A percentile compares a stretch with the other conserved stretches of the same genome.
These are phyloP conservation scores for Tenrec ecaudatus DNA, from an alignment of 2,113 vertebrate species.

Conservation along the genomic window DNA sequence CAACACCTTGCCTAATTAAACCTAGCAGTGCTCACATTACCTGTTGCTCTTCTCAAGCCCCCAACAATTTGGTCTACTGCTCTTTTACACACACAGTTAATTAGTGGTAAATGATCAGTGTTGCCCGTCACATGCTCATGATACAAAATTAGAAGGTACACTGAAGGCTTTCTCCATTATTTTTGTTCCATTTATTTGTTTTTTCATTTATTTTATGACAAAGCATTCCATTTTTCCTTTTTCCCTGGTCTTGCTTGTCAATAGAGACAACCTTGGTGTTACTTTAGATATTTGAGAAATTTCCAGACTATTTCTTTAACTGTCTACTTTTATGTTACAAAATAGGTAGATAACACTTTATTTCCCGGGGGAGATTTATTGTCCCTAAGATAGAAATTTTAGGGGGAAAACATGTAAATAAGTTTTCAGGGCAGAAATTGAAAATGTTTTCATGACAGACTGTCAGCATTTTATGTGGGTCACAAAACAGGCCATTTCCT, in stretches of 20 bases:
- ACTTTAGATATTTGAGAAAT: not conserved
- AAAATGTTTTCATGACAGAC: conserved; percentile 39
- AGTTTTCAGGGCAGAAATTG: conserved; percentile 46
- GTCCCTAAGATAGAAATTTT: not conserved
- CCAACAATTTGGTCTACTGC: no score
- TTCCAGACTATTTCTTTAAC: not conserved
- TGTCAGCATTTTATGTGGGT: conserved; percentile 63
- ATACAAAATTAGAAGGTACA: not conserved
- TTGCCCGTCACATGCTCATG: not conserved
- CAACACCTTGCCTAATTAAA: no score
- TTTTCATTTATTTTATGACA: not conserved
- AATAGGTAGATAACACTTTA: not conserved
- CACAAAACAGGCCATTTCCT: conserved; percentile 38
- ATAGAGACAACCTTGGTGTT: not conserved
- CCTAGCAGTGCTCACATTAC: no score
- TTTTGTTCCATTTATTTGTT: not conserved
- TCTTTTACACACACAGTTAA: no score
- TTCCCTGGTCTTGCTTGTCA: not conserved
- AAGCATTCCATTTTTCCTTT: not conserved
- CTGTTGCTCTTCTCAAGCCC: no score
- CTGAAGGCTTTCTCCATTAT: not conserved
- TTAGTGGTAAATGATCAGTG: not conserved
- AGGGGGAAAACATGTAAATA: conserved; percentile 56
- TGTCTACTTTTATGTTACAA: conserved; percentile 4
- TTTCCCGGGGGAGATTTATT: not conserved